phyloP scores from a whole-genome alignment of 2,797 vertebrate species.

The Diglossa cyanea region DNA sequence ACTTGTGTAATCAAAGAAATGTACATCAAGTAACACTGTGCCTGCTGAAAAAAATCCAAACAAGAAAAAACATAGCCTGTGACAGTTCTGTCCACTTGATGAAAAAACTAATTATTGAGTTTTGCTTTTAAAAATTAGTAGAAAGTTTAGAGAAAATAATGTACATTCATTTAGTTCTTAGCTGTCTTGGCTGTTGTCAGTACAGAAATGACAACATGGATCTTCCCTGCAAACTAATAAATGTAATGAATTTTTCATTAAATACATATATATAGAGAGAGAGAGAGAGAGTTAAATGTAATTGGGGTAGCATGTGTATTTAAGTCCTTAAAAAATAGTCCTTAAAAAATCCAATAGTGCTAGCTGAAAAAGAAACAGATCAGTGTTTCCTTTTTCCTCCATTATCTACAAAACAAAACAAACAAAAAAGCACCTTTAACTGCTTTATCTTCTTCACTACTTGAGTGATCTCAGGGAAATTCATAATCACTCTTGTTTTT shows the following conservation, averaged over 20 bases:
- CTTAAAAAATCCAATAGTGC: background rate
- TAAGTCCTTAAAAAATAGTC: background rate
- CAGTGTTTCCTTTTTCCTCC: accelerated
- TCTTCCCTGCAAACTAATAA: background rate
- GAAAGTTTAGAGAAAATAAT: background rate
- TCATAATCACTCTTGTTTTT: background rate
- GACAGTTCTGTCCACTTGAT: background rate
- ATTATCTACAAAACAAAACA: background rate
- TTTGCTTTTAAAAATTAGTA: background rate
- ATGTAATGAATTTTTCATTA: background rate
- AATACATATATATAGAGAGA: background rate
- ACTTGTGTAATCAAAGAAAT: background rate
- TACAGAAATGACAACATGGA: background rate
- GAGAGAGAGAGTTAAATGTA: background rate
- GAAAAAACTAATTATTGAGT: background rate
- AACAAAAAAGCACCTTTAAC: background rate
- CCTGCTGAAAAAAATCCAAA: background rate
- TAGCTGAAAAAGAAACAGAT: background rate
- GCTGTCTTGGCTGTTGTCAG: background rate
- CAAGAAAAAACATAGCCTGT: background rate
- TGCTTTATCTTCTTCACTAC: background rate
- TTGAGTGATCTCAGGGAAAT: background rate
- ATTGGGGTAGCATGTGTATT: background rate
- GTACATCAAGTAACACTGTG: background rate
- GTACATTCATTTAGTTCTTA: background rate